Base-by-base conservation (phyloP, 2,888 invertebrate genomes). In the Lacanobia wlatinum region DNA sequence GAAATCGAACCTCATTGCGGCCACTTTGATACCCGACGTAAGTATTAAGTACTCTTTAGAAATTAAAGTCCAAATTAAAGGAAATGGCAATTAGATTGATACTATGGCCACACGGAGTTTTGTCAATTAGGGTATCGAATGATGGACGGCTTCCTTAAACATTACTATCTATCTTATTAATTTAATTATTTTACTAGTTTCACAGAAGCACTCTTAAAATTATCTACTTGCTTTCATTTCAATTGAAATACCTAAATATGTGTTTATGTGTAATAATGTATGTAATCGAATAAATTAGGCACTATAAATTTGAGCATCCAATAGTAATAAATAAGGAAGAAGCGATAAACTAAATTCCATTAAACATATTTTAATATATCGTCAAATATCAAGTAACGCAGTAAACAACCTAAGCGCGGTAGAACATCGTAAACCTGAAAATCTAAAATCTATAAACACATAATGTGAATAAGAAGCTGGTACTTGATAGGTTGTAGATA, bases 1-100 rank as follows among this genome's bases (percentile, higher is more conserved):
- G 81, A 84, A 84, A 82, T 85, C 77, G 78, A 80, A 82, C 80
- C 80, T 84, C 84, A 80, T 81, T 76, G 83, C 85, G 84, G 84
- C 63, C 73, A 82, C 85, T 90, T 88, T 89, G 87, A 82, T 71
- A 73, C 63, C 21, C 56, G 66, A 70, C 62, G 59, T 66, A 67
- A n/a, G 73, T 80, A 69, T 75, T 79, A 78, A 67, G 70, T 72
- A 69, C 64, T 61, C 58, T 72, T 68, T 68, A 78, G 70, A 78
- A 74, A 70, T 64, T 81, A 67, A 73, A 71, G 50, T 65, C 58
- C 61, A 70, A 73, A 78, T 82, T 80, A 83, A 83, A 85, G 83
- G 86, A 85, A 85, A 78, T 66, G 70, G 69, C 73, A 73, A 84
- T 84, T 80, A 76, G 67, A 78, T 59, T 65, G 62, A 67, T 74